phyloP scores from a whole-genome alignment of 2,888 invertebrate genomes.

The Erebia aethiops region DNA sequence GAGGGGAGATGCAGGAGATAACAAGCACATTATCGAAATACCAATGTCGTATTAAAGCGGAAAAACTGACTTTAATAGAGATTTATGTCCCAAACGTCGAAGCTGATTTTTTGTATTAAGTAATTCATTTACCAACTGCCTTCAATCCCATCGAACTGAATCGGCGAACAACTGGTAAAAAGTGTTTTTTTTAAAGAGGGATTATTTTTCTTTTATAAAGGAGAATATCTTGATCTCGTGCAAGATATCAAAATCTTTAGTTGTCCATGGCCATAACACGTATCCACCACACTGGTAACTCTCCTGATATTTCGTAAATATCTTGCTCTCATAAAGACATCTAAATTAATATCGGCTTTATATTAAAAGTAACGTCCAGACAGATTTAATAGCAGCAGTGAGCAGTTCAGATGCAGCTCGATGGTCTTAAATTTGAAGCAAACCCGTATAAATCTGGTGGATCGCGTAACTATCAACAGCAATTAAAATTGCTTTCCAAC shows the following conservation, averaged over 20 bases:
- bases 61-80: constrained; percentile 75
- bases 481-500: constrained; percentile 15
- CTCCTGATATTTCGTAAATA: background rate
- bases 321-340: background rate
- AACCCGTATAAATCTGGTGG: background rate
- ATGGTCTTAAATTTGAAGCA: constrained; percentile 4
- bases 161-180: no score
- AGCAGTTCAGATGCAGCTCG: constrained; percentile 1
- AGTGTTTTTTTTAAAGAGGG: no score
- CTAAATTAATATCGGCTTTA: background rate
- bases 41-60: constrained; percentile 76
- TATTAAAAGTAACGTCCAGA: background rate
- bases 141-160: no score
- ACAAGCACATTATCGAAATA: constrained; percentile 79
- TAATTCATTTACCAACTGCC: background rate
- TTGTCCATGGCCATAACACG: no score
- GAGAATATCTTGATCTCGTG: no score
- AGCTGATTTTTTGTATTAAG: background rate
- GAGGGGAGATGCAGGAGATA: constrained; percentile 74
- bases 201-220: no score
- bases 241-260: no score
- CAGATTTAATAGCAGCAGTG: background rate
- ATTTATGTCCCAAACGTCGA: constrained; percentile 57
- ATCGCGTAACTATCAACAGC: background rate
- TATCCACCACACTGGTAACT: no score